Conservation (phyloP, 2,888 invertebrate genomes). For the Pemphredon lugubris region DNA sequence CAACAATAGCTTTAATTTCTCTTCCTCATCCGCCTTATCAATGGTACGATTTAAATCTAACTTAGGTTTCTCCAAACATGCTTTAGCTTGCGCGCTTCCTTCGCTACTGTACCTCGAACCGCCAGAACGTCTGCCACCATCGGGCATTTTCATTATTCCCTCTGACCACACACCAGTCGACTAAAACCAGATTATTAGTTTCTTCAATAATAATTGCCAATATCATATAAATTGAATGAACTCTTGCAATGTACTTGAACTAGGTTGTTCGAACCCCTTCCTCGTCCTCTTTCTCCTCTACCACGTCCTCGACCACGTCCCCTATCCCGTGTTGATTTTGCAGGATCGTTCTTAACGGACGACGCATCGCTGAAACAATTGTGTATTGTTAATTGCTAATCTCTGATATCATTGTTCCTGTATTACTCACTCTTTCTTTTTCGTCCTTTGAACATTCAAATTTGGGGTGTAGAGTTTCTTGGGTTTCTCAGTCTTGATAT, state of each 20-base stretch:
- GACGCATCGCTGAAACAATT: conserved; percentile 43
- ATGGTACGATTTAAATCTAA: conserved; percentile 71
- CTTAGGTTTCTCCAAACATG: conserved; percentile 70
- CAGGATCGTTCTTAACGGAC: conserved; percentile 56
- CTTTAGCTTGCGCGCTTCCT: conserved; percentile 45
- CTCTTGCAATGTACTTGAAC: conserved; percentile 67
- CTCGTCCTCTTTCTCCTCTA: conserved; percentile 65
- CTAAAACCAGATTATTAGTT: conserved; percentile 56
- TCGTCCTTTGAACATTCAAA: conserved; percentile 78
- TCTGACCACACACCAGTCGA: conserved; percentile 78
- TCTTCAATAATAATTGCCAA: not conserved
- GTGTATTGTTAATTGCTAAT: not conserved
- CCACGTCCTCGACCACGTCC: conserved; percentile 66
- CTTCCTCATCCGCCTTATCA: conserved; percentile 76
- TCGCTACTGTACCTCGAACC: conserved; percentile 40
- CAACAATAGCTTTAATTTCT: conserved; percentile 74
- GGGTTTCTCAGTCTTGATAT: conserved; percentile 72
- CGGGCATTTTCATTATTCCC: conserved; percentile 67
- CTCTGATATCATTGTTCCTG: not conserved
- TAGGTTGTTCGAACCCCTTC: conserved; percentile 65
- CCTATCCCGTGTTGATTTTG: conserved; percentile 49
- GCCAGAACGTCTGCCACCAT: conserved; percentile 51
- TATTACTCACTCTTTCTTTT: conserved; percentile 75
- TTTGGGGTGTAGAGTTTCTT: conserved; percentile 78
- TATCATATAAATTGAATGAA: not conserved